These are phyloP conservation scores for Fopius arisanus DNA, from an alignment of 1,140 invertebrate species.

Conservation along the genomic window DNA sequence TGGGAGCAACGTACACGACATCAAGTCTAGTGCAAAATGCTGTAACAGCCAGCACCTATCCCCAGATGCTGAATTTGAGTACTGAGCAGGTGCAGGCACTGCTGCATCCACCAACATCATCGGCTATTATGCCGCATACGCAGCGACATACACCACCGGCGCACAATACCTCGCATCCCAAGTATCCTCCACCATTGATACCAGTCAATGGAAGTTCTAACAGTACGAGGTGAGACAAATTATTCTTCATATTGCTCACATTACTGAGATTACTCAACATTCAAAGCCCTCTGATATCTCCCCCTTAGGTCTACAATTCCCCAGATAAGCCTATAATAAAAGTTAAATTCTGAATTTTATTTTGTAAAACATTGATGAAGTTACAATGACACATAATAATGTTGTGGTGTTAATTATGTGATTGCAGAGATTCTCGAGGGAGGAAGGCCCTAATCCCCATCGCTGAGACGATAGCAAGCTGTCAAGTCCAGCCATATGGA, in stretches of 20 bases:
- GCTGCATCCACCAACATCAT: constrained; percentile 56
- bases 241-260: not conserved
- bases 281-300: too few species aligned
- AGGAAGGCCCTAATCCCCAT: constrained; percentile 72
- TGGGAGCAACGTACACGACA: constrained; percentile 62
- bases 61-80: constrained; percentile 60
- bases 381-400: too few species aligned
- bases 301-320: too few species aligned
- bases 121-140: constrained; percentile 55
- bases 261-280: too few species aligned
- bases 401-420: constrained; percentile 26
- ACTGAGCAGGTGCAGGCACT: constrained; percentile 61
- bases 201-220: constrained; percentile 62
- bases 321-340: too few species aligned
- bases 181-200: constrained; percentile 68
- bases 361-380: too few species aligned
- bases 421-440: constrained; percentile 52
- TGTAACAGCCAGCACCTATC: constrained; percentile 57
- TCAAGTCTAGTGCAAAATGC: constrained; percentile 59
- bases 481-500: constrained; percentile 73
- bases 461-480: constrained; percentile 67
- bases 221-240: constrained; percentile 35
- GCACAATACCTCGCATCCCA: constrained; percentile 58
- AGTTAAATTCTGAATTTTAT: too few species aligned
- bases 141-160: constrained; percentile 59